These are phyloP conservation scores for Drosophila pseudotalamancana DNA, from an alignment of 2,888 invertebrate genomes.

Conservation along the genomic window DNA sequence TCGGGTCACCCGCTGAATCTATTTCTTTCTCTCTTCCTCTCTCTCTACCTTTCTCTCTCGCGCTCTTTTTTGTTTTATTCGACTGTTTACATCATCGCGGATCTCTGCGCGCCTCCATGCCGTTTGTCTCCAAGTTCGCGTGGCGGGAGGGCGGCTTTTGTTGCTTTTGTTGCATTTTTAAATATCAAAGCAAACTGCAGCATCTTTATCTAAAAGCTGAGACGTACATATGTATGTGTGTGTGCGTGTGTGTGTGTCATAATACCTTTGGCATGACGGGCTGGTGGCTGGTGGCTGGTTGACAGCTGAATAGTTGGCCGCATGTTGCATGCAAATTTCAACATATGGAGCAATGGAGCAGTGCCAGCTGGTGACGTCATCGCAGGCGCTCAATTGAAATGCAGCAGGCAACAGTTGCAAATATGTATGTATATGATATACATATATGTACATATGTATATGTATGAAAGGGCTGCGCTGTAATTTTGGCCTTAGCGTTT, in stretches of 20 bases:
- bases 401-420: slow-evolving; percentile 40
- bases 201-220: slow-evolving; percentile 66
- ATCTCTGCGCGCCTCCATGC: slow-evolving; percentile 53
- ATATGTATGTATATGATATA: background rate
- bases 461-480: slow-evolving; percentile 45
- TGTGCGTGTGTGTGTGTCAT: slow-evolving; percentile 64
- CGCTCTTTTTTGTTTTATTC: slow-evolving; percentile 30
- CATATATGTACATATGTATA: background rate
- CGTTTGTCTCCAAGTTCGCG: slow-evolving; percentile 25
- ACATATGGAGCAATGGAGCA: slow-evolving; percentile 62
- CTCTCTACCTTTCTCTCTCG: background rate
- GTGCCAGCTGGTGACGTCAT: slow-evolving; percentile 56
- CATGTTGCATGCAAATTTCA: slow-evolving; percentile 65
- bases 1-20: slow-evolving; percentile 56
- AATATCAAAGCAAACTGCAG: slow-evolving; percentile 54
- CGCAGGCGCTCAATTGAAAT: slow-evolving; percentile 53
- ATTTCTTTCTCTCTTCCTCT: slow-evolving; percentile 21
- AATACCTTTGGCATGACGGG: slow-evolving; percentile 61
- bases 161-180: slow-evolving; percentile 73
- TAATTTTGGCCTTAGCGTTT: slow-evolving; percentile 26
- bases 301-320: slow-evolving; percentile 13
- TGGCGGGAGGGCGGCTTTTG: slow-evolving; percentile 46
- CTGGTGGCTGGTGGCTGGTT: background rate
- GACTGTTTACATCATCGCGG: slow-evolving; percentile 75
- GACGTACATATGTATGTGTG: slow-evolving; percentile 2